Conservation (phyloP, 2,888 invertebrate species). For the Saturnia japonica region DNA sequence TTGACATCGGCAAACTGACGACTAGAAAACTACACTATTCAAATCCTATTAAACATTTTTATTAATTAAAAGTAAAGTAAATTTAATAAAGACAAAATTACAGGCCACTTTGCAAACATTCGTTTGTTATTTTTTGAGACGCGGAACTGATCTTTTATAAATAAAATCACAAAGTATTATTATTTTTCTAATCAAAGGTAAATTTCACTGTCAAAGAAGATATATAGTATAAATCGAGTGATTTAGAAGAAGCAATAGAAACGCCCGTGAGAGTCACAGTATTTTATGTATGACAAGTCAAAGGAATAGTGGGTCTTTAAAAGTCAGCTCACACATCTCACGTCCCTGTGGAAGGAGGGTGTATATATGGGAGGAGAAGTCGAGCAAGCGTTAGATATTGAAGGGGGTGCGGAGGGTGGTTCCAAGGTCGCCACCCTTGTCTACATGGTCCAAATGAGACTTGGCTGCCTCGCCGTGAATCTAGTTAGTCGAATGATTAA, state of each 20-base stretch:
- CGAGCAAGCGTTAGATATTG: slow-evolving; percentile 22
- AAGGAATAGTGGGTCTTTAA: slow-evolving; percentile 59
- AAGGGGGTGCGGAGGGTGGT: slow-evolving; percentile 36
- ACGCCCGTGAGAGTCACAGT: not conserved
- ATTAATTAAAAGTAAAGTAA: too few species aligned
- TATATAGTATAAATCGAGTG: not conserved
- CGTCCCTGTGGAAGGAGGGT: slow-evolving; percentile 43
- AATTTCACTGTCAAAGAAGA: not conserved
- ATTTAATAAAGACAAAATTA: not conserved
- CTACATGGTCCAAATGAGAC: slow-evolving; percentile 71
- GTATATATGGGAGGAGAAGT: slow-evolving; percentile 26
- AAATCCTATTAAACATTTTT: not conserved
- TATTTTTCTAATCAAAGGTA: not conserved
- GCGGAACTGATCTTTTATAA: too few species aligned
- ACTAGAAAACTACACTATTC: not conserved
- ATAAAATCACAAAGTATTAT: not conserved
- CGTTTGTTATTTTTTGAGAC: not conserved
- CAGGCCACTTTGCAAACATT: not conserved
- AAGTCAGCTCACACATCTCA: slow-evolving; percentile 66
- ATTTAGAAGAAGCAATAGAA: not conserved
- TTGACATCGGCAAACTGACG: slow-evolving; percentile 14
- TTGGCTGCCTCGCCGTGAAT: slow-evolving; percentile 66
- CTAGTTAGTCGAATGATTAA: slow-evolving; percentile 57
- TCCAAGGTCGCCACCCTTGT: slow-evolving; percentile 77
- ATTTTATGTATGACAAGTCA: slow-evolving; percentile 32